A percentile compares a stretch with the other conserved stretches of the same genome.
These are phyloP conservation scores for Imbricaverruca yamaguchii DNA, from an alignment of 2,888 invertebrate genomes.

Conservation along the genomic window DNA sequence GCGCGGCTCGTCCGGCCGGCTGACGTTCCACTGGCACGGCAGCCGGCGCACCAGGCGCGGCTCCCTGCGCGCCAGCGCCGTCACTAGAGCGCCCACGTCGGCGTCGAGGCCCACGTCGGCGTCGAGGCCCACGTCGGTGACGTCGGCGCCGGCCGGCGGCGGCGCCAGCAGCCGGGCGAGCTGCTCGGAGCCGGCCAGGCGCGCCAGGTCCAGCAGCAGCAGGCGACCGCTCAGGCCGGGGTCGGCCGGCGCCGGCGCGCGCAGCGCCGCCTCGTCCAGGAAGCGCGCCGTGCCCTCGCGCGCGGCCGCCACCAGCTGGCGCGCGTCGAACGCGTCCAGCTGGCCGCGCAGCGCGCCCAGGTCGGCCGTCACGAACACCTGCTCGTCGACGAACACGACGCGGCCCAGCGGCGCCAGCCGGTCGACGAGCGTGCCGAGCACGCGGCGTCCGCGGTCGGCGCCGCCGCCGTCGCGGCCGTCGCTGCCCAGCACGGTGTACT, in stretches of 20 bases:
- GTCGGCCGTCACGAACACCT: background rate
- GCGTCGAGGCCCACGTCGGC: background rate
- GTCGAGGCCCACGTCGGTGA: too few species aligned
- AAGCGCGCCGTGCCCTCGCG: conserved; percentile 3
- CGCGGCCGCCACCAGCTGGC: background rate
- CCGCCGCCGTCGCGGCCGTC: background rate
- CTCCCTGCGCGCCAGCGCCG: background rate
- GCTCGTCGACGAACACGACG: conserved; percentile 2
- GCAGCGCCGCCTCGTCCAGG: background rate
- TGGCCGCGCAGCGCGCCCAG: background rate
- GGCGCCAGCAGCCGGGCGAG: background rate
- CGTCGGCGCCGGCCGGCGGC: background rate
- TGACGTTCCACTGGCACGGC: conserved; percentile 1
- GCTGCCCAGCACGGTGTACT: background rate
- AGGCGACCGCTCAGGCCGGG: background rate
- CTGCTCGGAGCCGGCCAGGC: background rate
- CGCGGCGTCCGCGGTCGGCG: background rate
- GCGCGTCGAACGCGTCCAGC: background rate
- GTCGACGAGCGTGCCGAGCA: background rate
- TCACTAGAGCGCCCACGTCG: background rate
- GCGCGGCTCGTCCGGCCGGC: background rate
- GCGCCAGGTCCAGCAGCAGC: conserved; percentile 16
- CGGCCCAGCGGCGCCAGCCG: conserved; percentile 5
- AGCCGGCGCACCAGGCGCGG: background rate
- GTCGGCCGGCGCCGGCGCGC: background rate